These are phyloP conservation scores for Cephalopterus ornatus DNA, from an alignment of 2,113 vertebrate species.

Conservation along the genomic window DNA sequence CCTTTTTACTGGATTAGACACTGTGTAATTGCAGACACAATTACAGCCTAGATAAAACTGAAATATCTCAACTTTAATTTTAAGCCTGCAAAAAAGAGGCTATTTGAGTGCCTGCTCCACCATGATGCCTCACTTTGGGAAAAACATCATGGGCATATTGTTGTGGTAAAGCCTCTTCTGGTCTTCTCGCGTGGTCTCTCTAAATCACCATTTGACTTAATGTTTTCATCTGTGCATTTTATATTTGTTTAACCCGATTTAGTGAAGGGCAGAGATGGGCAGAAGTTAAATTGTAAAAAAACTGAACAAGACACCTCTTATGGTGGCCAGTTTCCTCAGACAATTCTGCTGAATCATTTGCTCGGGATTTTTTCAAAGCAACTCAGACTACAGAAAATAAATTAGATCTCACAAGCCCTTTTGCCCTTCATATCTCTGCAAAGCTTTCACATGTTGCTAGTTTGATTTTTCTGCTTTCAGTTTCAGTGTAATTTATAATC, in stretches of 20 bases:
- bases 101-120: background rate
- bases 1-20: background rate
- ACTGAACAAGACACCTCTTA: background rate
- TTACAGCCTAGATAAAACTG: background rate
- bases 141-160: background rate
- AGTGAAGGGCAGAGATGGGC: background rate
- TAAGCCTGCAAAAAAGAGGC: background rate
- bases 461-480: background rate
- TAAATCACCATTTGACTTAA: background rate
- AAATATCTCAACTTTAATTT: background rate
- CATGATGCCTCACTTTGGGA: background rate
- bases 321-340: conserved; percentile 2
- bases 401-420: background rate
- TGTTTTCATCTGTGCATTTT: background rate
- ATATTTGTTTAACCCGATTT: background rate
- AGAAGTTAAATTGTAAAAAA: background rate
- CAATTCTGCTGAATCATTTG: conserved; percentile 23
- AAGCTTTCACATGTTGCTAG: background rate
- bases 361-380: background rate
- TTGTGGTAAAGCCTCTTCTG: background rate
- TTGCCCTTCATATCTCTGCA: background rate
- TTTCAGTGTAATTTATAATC: background rate
- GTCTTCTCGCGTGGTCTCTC: background rate
- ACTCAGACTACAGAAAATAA: background rate
- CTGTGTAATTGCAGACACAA: background rate